Evolutionary conservation across 2,113 vertebrate genomes (phyloP).

Genomic region (Mormoops blainvillei): DNA sequence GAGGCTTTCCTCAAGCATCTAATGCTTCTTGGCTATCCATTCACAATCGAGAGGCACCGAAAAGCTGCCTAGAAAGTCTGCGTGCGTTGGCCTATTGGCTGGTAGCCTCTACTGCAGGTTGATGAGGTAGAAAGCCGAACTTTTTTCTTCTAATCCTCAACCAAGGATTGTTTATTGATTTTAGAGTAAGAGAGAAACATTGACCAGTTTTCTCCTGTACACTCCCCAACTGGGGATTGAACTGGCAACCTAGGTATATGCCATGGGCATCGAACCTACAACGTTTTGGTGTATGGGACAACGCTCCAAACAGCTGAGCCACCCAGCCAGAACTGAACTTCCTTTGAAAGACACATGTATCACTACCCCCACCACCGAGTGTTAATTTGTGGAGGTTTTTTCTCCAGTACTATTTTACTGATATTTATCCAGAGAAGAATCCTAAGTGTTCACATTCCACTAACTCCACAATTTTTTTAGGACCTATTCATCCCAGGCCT

Average conservation of each 20-base stretch:
- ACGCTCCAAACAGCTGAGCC: no score
- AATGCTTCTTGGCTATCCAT: no score
- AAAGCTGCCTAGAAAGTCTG: neutral
- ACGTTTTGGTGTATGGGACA: no score
- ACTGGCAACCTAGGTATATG: no score
- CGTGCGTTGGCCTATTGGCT: neutral
- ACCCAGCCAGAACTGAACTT: neutral
- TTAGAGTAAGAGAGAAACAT: no score
- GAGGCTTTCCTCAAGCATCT: neutral
- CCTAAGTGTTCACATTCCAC: neutral
- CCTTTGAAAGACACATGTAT: neutral
- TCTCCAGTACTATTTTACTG: neutral
- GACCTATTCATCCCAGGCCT: neutral
- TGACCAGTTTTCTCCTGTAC: no score
- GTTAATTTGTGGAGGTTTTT: neutral
- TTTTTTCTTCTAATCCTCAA: neutral
- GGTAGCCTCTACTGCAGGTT: neutral
- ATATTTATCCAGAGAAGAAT: neutral
- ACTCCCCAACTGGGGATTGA: no score
- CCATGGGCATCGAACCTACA: no score
- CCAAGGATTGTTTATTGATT: no score
- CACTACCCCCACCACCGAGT: no score
- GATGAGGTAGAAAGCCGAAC: neutral
- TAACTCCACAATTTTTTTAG: neutral
- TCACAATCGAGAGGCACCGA: neutral